These are phyloP conservation scores for Scrobipalpa costella DNA, from an alignment of 2,888 invertebrate genomes.

Conservation along the genomic window DNA sequence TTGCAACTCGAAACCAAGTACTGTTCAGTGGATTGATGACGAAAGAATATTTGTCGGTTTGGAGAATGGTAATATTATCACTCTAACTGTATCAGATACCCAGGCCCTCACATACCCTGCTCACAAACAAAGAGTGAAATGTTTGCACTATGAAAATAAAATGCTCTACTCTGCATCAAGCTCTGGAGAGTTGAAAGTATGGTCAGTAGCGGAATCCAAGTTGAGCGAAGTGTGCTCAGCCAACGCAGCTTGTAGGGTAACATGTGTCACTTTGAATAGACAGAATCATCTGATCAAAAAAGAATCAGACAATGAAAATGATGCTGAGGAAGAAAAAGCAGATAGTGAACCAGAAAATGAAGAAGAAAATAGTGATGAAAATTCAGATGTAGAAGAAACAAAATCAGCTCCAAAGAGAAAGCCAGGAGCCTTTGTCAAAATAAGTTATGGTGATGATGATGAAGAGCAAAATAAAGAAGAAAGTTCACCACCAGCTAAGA, in stretches of 20 bases:
- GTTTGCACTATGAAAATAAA: constrained; percentile 79
- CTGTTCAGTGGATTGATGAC: constrained; percentile 85
- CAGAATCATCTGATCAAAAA: constrained; percentile 67
- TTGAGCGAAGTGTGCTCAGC: constrained; percentile 79
- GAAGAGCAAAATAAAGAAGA: constrained; percentile 45
- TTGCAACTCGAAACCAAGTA: constrained; percentile 85
- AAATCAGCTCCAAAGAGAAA: constrained; percentile 52
- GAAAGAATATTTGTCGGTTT: constrained; percentile 85
- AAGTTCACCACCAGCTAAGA: constrained; percentile 47
- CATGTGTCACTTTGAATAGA: constrained; percentile 84
- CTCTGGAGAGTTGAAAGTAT: constrained; percentile 89
- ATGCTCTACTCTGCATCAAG: constrained; percentile 88
- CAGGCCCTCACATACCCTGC: constrained; percentile 73
- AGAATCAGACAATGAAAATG: constrained; percentile 49
- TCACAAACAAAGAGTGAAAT: constrained; percentile 86
- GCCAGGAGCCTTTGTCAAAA: constrained; percentile 66
- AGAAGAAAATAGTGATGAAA: constrained; percentile 45
- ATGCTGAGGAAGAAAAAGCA: constrained; percentile 37
- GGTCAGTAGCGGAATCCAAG: constrained; percentile 71
- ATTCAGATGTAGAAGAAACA: constrained; percentile 44
- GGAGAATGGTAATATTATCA: constrained; percentile 86
- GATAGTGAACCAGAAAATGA: constrained; percentile 33
- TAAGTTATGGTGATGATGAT: constrained; percentile 58
- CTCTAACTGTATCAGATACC: constrained; percentile 78
- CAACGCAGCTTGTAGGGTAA: constrained; percentile 87